These are phyloP conservation scores for Xestia sexstrigata DNA, from an alignment of 2,888 invertebrate species.

Conservation along the genomic window DNA sequence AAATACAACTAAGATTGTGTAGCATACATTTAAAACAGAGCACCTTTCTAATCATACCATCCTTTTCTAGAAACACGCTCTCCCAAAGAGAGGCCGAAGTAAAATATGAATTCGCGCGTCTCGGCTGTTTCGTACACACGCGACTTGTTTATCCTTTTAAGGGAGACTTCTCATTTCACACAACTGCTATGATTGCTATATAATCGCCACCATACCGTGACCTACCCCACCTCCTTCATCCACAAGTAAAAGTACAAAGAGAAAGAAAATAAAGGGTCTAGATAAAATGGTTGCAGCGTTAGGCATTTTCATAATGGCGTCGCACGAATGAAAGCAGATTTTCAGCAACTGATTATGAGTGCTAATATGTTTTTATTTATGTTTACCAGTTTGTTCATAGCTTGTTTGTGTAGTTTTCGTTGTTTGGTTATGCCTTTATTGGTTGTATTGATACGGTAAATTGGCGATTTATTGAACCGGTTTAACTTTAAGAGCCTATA, in stretches of 20 bases:
- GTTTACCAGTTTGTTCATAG: conserved; percentile 72
- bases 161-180: conserved; percentile 88
- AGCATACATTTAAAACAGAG: conserved; percentile 67
- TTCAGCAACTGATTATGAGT: conserved; percentile 82
- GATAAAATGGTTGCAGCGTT: conserved; percentile 74
- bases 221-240: conserved; percentile 64
- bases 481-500: no score
- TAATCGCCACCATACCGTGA: conserved; percentile 80
- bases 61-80: conserved; percentile 72
- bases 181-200: conserved; percentile 89
- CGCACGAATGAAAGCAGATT: conserved; percentile 82
- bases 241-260: conserved; percentile 49
- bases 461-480: neutral
- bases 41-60: conserved; percentile 64
- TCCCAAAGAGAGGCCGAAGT: conserved; percentile 80
- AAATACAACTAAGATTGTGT: neutral
- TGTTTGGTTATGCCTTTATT: conserved; percentile 45
- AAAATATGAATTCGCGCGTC: conserved; percentile 89
- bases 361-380: conserved; percentile 74
- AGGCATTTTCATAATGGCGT: conserved; percentile 80
- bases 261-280: conserved; percentile 70
- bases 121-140: conserved; percentile 89
- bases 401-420: conserved; percentile 64
- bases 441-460: neutral
- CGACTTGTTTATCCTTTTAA: conserved; percentile 90